Conservation (phyloP, 1,140 invertebrate genomes). For the Polyergus mexicanus region DNA sequence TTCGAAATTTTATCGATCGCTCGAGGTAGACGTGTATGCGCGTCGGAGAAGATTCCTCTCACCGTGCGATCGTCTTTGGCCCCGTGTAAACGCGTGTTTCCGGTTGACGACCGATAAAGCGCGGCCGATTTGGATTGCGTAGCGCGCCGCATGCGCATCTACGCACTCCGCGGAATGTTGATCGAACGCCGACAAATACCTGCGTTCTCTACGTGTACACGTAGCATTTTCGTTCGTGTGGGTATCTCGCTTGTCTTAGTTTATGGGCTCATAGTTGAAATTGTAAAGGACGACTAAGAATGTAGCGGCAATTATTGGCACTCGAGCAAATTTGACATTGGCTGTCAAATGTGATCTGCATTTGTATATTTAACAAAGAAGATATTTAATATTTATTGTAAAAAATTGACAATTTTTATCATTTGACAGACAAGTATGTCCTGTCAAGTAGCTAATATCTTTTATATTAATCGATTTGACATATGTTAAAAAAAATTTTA, state of each 20-base stretch:
- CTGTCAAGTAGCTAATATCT: not conserved
- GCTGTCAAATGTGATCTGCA: not conserved
- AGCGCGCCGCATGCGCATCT: slow-evolving; percentile 68
- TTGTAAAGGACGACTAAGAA: slow-evolving; percentile 40
- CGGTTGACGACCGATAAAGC: slow-evolving; percentile 74
- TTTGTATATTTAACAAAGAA: not conserved
- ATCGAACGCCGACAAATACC: slow-evolving; percentile 74
- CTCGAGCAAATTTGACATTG: not conserved
- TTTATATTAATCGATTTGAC: slow-evolving; percentile 8
- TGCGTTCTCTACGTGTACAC: slow-evolving; percentile 35
- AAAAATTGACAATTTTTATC: not conserved
- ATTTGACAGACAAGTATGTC: not conserved
- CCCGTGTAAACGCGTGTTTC: slow-evolving; percentile 62
- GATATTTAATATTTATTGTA: not conserved
- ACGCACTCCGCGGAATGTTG: slow-evolving; percentile 72
- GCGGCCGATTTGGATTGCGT: slow-evolving; percentile 74
- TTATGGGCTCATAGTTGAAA: slow-evolving; percentile 29
- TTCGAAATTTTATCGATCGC: slow-evolving; percentile 70
- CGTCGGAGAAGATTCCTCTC: slow-evolving; percentile 44
- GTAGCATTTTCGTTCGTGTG: slow-evolving; percentile 10
- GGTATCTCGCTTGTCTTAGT: not conserved
- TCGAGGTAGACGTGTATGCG: slow-evolving; percentile 49
- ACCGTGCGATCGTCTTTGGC: slow-evolving; percentile 38
- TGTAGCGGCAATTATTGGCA: not conserved
- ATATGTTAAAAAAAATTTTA: not conserved